phyloP scores from a whole-genome alignment of 92 coral and sea anemone species.

The Porites lobata region DNA sequence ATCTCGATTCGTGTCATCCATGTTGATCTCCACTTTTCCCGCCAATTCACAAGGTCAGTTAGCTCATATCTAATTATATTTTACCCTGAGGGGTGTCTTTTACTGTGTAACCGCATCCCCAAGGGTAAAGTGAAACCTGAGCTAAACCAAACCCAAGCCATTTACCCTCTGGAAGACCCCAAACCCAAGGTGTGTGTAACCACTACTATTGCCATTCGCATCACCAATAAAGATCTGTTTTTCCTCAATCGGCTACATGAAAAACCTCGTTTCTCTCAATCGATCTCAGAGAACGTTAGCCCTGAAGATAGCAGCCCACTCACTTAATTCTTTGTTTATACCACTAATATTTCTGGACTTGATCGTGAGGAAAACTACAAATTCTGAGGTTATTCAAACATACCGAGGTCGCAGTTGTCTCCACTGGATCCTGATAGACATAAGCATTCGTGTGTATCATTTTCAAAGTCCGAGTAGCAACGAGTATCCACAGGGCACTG shows the following conservation, averaged over 20 bases:
- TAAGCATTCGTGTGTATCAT: background rate
- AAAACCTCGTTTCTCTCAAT: no score
- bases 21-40: slow-evolving; percentile 59
- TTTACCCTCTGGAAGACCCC: slow-evolving; percentile 47
- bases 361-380: no score
- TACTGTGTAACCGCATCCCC: slow-evolving; percentile 60
- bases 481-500: slow-evolving; percentile 18
- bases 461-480: slow-evolving; percentile 19
- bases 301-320: no score
- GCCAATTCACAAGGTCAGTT: slow-evolving; percentile 51
- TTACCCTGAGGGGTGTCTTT: slow-evolving; percentile 52
- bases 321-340: no score
- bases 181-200: slow-evolving; percentile 66
- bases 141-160: slow-evolving; percentile 59
- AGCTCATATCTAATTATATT: slow-evolving; percentile 53
- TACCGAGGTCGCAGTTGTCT: slow-evolving; percentile 19
- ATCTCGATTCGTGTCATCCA: slow-evolving; percentile 50
- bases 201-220: slow-evolving; percentile 39
- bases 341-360: no score
- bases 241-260: no score
- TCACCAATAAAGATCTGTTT: no score
- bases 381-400: background rate
- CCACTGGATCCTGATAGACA: slow-evolving; percentile 23
- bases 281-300: no score
- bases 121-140: slow-evolving; percentile 49